Base-by-base conservation (phyloP, 1,140 invertebrate genomes). In the Hormaphis cornu region DNA sequence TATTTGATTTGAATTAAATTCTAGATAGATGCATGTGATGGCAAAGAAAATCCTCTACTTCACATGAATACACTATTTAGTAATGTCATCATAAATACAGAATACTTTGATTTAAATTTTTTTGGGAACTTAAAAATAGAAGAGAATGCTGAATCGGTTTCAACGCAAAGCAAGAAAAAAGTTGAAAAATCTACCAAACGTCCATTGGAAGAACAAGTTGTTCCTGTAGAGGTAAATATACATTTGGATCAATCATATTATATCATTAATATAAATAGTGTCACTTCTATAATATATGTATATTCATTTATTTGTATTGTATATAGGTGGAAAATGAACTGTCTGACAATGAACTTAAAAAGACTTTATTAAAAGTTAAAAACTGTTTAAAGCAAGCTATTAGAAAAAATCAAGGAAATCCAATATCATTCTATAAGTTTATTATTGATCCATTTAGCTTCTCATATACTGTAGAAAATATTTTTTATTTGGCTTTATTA, bases 401-500 rank as follows among this genome's bases (percentile, higher is more conserved):
- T 16, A 3, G 6, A 22, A 10, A 30, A 4, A 66, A 66, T 24
- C 0, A 35, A 1, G 61, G 61, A 4, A 10, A 50, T 8, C 61
- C 61, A 20, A 3, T 66, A 33, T 16, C 18, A 14, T 50, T 66
- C 14, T 9, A 33, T 8, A 24, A 16, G 6, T 66, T 66, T 66
- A 44, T 20, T 30, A 33, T 66, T 35, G 44, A 66, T 35, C 61
- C 61, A 66, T 46, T 35, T 24, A 66, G 44, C 10, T 7, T 66
- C 1, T 3, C 61, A 35, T 33, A 4, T 16, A 50, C 28, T 20
- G 20, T 66, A 35, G 61, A 66, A 66, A 66, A 66, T 50, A 20
- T 66, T 18, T 66, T 66, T 66, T 10, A 66, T 48, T 16, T 66
- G 18, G 18, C 61, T 66, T 50, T 28, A 33, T 33, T 66, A 35